Percentiles rank a stretch among this genome's conserved stretches.
phyloP scores from a whole-genome alignment of 2,888 invertebrate species.

The Rhingia campestris region DNA sequence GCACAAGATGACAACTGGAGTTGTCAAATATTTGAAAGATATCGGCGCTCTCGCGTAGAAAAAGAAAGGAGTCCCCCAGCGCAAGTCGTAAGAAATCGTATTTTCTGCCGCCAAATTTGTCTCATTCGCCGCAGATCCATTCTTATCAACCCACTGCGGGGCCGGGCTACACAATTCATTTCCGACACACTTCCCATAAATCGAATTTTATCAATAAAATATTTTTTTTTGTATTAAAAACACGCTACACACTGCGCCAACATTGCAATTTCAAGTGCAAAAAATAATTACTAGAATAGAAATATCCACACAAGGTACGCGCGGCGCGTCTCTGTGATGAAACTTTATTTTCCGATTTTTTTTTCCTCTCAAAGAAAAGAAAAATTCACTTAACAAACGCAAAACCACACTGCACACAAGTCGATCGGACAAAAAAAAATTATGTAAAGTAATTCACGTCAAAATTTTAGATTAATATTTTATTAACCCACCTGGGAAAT shows the following conservation, averaged over 20 bases:
- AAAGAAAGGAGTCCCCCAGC: conserved; percentile 29
- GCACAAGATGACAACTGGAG: conserved; percentile 54
- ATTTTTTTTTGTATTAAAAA: too few species aligned
- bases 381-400: conserved; percentile 22
- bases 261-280: neutral
- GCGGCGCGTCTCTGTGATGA: conserved; percentile 1
- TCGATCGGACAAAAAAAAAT: conserved; percentile 3
- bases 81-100: conserved; percentile 26
- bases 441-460: conserved; percentile 41
- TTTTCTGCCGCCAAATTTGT: conserved; percentile 70
- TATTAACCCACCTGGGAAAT: conserved; percentile 55
- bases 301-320: conserved; percentile 19
- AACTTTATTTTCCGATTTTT: neutral
- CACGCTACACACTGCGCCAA: too few species aligned
- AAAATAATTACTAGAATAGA: neutral
- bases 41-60: conserved; percentile 1
- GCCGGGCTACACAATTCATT: neutral
- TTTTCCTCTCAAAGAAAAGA: neutral
- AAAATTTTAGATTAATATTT: conserved; percentile 7
- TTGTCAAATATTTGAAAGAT: conserved; percentile 63
- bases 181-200: too few species aligned
- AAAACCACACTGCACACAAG: neutral
- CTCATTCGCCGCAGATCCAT: neutral
- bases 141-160: conserved; percentile 10
- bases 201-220: too few species aligned